phyloP scores from a whole-genome alignment of 2,888 invertebrate species.

The Neoaliturus tenellus region DNA sequence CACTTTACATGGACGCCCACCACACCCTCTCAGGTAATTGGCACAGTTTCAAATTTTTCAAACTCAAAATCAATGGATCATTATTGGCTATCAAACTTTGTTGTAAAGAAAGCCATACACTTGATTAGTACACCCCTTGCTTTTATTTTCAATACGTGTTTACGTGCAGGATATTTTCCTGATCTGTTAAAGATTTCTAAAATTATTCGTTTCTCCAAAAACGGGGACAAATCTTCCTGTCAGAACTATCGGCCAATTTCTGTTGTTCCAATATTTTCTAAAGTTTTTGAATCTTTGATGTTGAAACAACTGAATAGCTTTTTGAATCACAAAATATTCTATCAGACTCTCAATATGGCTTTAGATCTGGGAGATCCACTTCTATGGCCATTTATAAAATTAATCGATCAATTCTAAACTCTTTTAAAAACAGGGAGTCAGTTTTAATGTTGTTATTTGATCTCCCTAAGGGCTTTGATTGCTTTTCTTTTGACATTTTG shows the following conservation, averaged over 20 bases:
- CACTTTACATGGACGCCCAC: background rate
- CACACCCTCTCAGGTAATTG: background rate
- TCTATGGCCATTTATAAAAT: background rate
- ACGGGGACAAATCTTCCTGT: background rate
- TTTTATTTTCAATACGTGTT: background rate
- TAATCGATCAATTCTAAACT: background rate
- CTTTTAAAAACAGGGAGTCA: background rate
- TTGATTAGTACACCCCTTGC: background rate
- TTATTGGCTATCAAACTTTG: background rate
- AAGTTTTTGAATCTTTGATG: slow-evolving; percentile 2
- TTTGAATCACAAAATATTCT: background rate
- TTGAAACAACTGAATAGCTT: background rate
- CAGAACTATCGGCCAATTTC: background rate
- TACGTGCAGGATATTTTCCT: background rate
- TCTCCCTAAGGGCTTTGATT: slow-evolving; percentile 9
- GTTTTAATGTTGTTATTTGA: background rate
- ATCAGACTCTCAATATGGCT: background rate
- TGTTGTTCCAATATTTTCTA: background rate
- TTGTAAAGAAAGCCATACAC: background rate
- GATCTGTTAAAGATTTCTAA: background rate
- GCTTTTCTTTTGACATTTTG: background rate
- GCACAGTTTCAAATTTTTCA: background rate
- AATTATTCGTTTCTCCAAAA: background rate
- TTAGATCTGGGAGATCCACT: background rate
- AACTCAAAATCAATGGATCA: background rate